Evolutionary conservation across 2,888 invertebrate species (phyloP), one percentile per base, ranked within the genome.

Genomic region (Aporophyla lueneburgensis): DNA sequence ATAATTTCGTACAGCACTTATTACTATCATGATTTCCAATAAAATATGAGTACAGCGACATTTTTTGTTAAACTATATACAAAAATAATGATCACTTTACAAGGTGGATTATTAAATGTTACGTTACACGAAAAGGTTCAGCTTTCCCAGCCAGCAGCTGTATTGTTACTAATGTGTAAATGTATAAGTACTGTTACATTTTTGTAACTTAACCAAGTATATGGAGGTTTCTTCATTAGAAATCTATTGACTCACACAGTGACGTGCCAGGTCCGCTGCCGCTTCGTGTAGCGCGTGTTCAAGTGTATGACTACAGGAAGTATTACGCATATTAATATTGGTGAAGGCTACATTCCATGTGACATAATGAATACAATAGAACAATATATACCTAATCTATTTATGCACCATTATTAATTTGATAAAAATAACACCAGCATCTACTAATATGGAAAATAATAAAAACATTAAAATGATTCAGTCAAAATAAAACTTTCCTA

Each of bases 371-470:
- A 88, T 85, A 83, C 85, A 85, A 72, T 79, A 86, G 77, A 87
- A 83, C 86, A 88, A 86, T 78, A 89, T 89, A 82, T 86, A 80
- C 88, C 88, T 92, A 92, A 91, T 91, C 87, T 90, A 93, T 87
- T 88, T 93, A 94, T 93, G 94, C 94, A 94, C 94, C 94, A 93
- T 93, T 87, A 88, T 84, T 89, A 84, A 85, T 87, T 89, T 87
- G 74, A 87, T 87, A 88, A 85, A 89, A 88, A 90, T 83, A 91
- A 87, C 89, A 88, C 86, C 88, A 87, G 84, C 71, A 40, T 81
- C 87, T 86, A 88, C 77, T 66, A 71, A 85, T 78, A 86, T 75
- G 33, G 68, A 72, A 71, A 72, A 59, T 53, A 67, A 78, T 70
- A 74, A 76, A 79, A 68, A 78, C 7, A 53, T 83, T 80, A 80